Evolutionary conservation across 2,797 vertebrate species (phyloP), one percentile per base, ranked within the genome.

Genomic region (Sebastes flavidus): DNA sequence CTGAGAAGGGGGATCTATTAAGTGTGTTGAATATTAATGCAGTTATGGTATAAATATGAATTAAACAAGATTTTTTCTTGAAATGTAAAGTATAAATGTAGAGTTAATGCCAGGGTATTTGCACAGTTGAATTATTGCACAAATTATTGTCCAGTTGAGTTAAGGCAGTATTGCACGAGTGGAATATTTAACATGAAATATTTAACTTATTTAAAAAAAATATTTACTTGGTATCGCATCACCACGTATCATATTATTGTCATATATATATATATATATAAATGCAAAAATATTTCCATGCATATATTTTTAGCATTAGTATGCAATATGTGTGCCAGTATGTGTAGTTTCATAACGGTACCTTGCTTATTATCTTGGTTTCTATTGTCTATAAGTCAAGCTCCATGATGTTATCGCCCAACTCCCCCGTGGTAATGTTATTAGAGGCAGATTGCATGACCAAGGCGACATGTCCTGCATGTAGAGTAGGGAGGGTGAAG

Each of bases 391-490:
- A 12, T 36, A 36, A 76, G 54, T 71, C 65, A 11, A 56, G 32
- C 42, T 34, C 36, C 25, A 3, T 61, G 76, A 72, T 83, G 58
- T 78, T 81, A 73, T 85, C 70, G 8, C 56, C 29, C 27, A 3
- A 9, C 22, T 78, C 72, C 56, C 27, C 32, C 2, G 4, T 65
- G 34, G 58, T 79, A 4, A 73, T 78, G 78, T 78, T 52, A 82
- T 72, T 65, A 36, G 56, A 65, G 78, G 59, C 74, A 74, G 77
- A 72, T 81, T 80, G 81, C 74, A 54, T 77, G 78, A 65, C 72
- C 2, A 10, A 77, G 38, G 65, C n/a, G 55, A 62, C 76, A 16
- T 27, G 67, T 74, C 56, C 74, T 73, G 82, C 82, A 79, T 85
- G 72, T n/a, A 56, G 62, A 89, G 22, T 74, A 82, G 52, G 52